Evolutionary conservation across 1,140 invertebrate genomes (phyloP).

Genomic region (Lordiphosa clarofinis): DNA sequence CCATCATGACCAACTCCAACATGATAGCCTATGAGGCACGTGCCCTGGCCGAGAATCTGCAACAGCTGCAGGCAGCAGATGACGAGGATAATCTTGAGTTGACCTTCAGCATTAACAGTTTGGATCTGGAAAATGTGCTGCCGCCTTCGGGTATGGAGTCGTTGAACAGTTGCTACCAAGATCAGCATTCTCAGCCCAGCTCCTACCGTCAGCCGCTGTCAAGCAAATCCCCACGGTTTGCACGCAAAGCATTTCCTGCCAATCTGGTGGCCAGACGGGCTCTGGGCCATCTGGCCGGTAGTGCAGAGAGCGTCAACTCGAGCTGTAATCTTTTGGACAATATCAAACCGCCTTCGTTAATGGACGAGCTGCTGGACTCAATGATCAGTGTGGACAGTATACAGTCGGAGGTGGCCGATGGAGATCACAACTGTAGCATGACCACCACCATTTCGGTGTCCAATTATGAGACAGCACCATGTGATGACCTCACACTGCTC

Average conservation of each 20-base stretch:
- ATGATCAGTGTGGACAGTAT: constrained; percentile 92
- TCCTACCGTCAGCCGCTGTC: constrained; percentile 67
- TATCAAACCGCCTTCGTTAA: constrained; percentile 89
- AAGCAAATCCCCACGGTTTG: constrained; percentile 66
- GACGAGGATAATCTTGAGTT: constrained; percentile 77
- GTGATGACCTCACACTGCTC: constrained; percentile 82
- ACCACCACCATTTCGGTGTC: constrained; percentile 73
- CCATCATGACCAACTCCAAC: constrained; percentile 83
- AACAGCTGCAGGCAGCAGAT: constrained; percentile 64
- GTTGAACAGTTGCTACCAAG: constrained; percentile 64
- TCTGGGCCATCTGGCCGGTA: constrained; percentile 80
- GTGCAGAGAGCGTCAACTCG: constrained; percentile 80
- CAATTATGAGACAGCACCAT: constrained; percentile 73
- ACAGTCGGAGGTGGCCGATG: constrained; percentile 87
- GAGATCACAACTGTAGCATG: constrained; percentile 55
- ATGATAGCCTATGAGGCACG: constrained; percentile 88
- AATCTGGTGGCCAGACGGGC: constrained; percentile 86
- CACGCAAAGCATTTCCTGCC: constrained; percentile 84
- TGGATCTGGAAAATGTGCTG: constrained; percentile 88
- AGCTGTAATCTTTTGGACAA: constrained; percentile 85
- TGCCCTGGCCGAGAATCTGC: constrained; percentile 85
- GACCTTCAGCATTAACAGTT: constrained; percentile 82
- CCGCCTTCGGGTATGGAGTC: constrained; percentile 88
- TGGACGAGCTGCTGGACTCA: constrained; percentile 89
- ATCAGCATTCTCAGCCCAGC: constrained; percentile 55